Percentiles rank a stretch among this genome's conserved stretches.
phyloP scores from a whole-genome alignment of 2,888 invertebrate genomes.

The Platypus cylindrus region DNA sequence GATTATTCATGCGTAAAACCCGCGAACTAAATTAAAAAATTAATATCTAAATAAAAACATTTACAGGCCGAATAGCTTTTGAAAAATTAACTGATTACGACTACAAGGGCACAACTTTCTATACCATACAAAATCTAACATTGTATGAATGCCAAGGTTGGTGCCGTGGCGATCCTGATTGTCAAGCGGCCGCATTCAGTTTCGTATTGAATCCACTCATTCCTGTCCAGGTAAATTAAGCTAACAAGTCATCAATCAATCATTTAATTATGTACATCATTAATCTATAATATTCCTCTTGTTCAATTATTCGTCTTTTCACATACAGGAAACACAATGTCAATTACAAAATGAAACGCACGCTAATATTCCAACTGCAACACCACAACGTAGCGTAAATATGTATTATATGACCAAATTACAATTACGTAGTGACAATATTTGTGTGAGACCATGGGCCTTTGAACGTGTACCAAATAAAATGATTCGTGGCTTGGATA shows the following conservation, averaged over 20 bases:
- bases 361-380: slow-evolving; percentile 77
- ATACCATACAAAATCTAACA: slow-evolving; percentile 82
- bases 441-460: slow-evolving; percentile 83
- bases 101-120: slow-evolving; percentile 82
- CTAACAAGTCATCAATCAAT: too few relatives aligned
- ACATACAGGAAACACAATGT: slow-evolving; percentile 30
- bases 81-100: slow-evolving; percentile 89
- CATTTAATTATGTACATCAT: background rate
- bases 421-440: slow-evolving; percentile 80
- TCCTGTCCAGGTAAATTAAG: slow-evolving; percentile 63
- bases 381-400: slow-evolving; percentile 73
- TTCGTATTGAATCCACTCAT: slow-evolving; percentile 87
- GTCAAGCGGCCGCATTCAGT: slow-evolving; percentile 85
- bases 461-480: slow-evolving; percentile 90
- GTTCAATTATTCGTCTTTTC: background rate
- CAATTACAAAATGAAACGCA: slow-evolving; percentile 79
- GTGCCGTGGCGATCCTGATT: slow-evolving; percentile 86
- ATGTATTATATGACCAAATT: slow-evolving; percentile 94
- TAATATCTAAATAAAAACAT: too few relatives aligned
- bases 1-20: too few relatives aligned
- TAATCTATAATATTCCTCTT: background rate
- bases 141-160: slow-evolving; percentile 90
- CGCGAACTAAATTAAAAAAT: too few relatives aligned
- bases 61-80: slow-evolving; percentile 73
- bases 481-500: slow-evolving; percentile 79